Conservation (phyloP, 2,113 vertebrate species). For the Daphoenositta chrysoptera region DNA sequence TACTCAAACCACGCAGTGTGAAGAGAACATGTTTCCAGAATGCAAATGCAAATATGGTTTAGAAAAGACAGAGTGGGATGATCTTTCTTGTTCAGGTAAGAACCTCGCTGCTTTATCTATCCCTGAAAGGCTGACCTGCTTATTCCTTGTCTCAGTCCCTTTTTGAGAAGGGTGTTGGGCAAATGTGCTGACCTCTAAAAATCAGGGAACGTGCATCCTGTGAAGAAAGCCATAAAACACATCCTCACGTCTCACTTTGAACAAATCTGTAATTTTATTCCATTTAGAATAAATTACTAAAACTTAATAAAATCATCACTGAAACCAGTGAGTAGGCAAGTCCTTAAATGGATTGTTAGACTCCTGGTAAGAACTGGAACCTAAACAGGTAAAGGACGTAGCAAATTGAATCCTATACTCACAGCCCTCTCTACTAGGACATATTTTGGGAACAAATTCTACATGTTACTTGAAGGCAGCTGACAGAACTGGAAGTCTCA, state of each 20-base stretch:
- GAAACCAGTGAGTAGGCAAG: neutral
- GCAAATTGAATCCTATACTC: neutral
- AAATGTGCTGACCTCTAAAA: neutral
- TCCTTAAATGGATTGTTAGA: neutral
- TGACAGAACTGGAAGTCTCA: neutral
- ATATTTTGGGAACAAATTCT: neutral
- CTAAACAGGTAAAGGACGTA: neutral
- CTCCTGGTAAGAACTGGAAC: neutral
- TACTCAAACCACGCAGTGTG: fast-evolving
- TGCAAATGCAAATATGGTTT: neutral
- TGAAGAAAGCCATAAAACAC: neutral
- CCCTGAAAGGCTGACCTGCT: neutral
- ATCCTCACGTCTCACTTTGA: neutral
- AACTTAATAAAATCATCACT: neutral
- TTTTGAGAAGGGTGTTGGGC: neutral
- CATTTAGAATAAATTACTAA: neutral
- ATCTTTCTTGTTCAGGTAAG: slow-evolving; percentile 34
- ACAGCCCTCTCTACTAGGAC: neutral
- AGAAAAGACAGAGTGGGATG: neutral
- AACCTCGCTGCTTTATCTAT: neutral
- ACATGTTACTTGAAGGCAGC: neutral
- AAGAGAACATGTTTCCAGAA: fast-evolving
- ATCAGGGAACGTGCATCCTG: neutral
- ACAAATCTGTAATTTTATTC: neutral
- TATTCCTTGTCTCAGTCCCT: neutral